phyloP scores from a whole-genome alignment of 2,797 vertebrate species.

The Sebastes jordani region DNA sequence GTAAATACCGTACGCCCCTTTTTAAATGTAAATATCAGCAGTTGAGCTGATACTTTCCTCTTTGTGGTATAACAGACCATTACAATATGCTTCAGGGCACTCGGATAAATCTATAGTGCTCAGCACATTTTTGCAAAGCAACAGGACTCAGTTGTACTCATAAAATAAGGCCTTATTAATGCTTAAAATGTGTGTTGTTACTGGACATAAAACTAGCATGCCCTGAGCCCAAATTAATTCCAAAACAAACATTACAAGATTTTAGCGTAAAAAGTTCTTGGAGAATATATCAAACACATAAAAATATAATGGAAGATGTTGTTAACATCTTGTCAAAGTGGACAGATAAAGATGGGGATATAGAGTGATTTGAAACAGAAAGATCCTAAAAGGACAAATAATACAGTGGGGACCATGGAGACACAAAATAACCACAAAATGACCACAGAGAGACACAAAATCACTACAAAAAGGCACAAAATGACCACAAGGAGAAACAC shows the following conservation, averaged over 20 bases:
- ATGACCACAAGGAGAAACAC: too few relatives aligned
- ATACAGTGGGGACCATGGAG: not conserved
- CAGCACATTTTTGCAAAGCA: conserved; percentile 37
- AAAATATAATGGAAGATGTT: not conserved
- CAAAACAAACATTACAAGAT: not conserved
- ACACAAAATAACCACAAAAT: too few relatives aligned
- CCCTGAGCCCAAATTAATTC: not conserved
- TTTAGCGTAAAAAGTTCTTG: not conserved
- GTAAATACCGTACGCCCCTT: conserved; percentile 20
- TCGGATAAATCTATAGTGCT: conserved; percentile 27
- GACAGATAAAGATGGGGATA: not conserved
- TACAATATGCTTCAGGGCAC: conserved; percentile 29
- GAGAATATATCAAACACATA: not conserved
- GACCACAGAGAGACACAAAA: too few relatives aligned
- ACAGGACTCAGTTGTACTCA: conserved; percentile 7
- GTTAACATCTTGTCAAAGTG: not conserved
- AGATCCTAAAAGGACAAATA: conserved; percentile 1
- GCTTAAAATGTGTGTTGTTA: not conserved
- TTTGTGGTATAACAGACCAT: conserved; percentile 27
- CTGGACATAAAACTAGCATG: conserved; percentile 1
- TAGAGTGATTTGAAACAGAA: not conserved
- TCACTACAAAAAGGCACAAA: too few relatives aligned
- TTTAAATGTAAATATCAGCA: conserved; percentile 49
- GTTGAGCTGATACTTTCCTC: conserved; percentile 7
- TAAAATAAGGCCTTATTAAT: conserved; percentile 1